Percentiles rank a stretch among this genome's conserved stretches.
Conservation (phyloP, 2,113 vertebrate species). For the Corythornis madagascariensis region DNA sequence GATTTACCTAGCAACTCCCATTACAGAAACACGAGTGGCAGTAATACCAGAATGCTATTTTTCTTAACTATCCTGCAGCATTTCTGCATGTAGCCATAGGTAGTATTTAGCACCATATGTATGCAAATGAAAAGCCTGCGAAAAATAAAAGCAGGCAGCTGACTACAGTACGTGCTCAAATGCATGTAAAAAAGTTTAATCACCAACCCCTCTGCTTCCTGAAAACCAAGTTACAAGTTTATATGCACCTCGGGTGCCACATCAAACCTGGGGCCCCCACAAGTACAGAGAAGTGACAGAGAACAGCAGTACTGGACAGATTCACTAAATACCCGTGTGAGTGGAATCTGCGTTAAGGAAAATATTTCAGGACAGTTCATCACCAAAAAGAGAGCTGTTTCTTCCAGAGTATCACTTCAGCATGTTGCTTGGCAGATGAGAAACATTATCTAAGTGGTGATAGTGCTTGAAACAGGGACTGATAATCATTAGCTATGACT, state of each 20-base stretch:
- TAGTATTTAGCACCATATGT: not conserved
- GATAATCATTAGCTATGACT: not conserved
- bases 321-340: rapidly evolving
- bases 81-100: not conserved
- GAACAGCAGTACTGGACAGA: rapidly evolving
- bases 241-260: not conserved
- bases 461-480: not conserved
- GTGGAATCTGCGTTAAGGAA: not conserved
- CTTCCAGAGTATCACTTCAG: not conserved
- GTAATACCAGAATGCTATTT: not conserved
- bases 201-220: not conserved
- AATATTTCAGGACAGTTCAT: not conserved
- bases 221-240: not conserved
- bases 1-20: not conserved
- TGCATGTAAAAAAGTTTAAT: not conserved
- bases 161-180: conserved; percentile 15
- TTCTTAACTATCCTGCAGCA: not conserved
- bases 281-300: rapidly evolving
- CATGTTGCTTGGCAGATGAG: not conserved
- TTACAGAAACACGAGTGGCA: not conserved
- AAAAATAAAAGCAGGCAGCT: conserved; percentile 28
- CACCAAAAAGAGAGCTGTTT: not conserved
- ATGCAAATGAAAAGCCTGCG: not conserved
- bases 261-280: not conserved
- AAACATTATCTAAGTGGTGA: rapidly evolving